These are phyloP conservation scores for Chymomyza procnemis DNA, from an alignment of 2,888 invertebrate genomes.

Conservation along the genomic window DNA sequence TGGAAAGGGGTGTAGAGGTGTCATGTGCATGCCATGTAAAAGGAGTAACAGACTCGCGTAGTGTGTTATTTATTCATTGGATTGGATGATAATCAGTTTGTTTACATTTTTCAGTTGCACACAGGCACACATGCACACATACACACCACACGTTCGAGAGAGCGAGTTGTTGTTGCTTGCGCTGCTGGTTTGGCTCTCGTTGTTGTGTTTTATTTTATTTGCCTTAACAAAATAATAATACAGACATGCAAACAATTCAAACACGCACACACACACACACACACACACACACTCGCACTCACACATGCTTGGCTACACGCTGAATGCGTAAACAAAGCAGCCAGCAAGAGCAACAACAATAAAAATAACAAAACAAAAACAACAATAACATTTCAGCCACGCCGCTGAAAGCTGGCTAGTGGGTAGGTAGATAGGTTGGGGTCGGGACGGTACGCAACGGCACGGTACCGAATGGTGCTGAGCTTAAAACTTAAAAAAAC, in stretches of 20 bases:
- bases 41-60: slow-evolving; percentile 44
- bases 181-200: slow-evolving; percentile 18
- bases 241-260: slow-evolving; percentile 41
- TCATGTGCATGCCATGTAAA: slow-evolving; percentile 31
- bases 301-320: slow-evolving; percentile 30
- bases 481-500: slow-evolving; percentile 43
- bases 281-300: slow-evolving; percentile 30
- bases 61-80: slow-evolving; percentile 75
- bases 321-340: slow-evolving; percentile 60
- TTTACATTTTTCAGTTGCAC: slow-evolving; percentile 76
- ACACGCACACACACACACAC: slow-evolving; percentile 9
- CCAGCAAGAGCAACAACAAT: slow-evolving; percentile 59
- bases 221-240: slow-evolving; percentile 71
- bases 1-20: slow-evolving; percentile 1
- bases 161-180: slow-evolving; percentile 8
- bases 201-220: slow-evolving; percentile 64
- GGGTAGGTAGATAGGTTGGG: no score
- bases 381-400: slow-evolving; percentile 18
- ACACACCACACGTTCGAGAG: slow-evolving; percentile 5
- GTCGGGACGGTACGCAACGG: slow-evolving; percentile 6
- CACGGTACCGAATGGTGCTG: slow-evolving; percentile 4
- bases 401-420: background rate
- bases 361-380: slow-evolving; percentile 28
- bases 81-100: slow-evolving; percentile 77
- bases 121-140: slow-evolving; percentile 14